Evolutionary conservation across 2,888 invertebrate genomes (phyloP), one percentile per base, ranked within the genome.

Genomic region (Carabus problematicus): DNA sequence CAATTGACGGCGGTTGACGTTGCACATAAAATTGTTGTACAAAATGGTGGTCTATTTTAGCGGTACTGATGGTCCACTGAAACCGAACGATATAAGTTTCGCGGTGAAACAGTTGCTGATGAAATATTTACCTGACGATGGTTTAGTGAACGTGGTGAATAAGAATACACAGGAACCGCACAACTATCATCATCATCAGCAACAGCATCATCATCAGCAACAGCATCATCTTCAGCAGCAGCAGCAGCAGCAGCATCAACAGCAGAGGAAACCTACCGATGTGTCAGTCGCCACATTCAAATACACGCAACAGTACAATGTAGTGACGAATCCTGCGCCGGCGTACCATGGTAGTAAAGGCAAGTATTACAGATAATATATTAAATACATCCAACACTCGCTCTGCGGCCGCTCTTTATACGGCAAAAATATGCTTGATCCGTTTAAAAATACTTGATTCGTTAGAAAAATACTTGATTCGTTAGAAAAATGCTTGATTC

Each of bases 71-170:
- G 55, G 45, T n/a, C 54, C 19, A 67, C 43, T 64, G 55, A 64
- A 70, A 62, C 76, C 79, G 45, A 77, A 76, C 9, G 85, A 86
- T 73, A 80, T 85, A 9, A 86, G 85, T 76, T 83, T 84, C 79
- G 84, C 83, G 43, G 86, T 87, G 74, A 84, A 85, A 75, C 84
- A 86, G 68, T 76, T 87, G 12, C 81, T 86, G 47, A 79, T 85
- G 80, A 87, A 87, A 73, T 87, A 87, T 76, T 77, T 86, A 49
- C 84, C 83, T 9, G 81, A 83, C 43, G 84, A 85, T 14, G 83
- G 85, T 72, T 74, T 85, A 45, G 72, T 78, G 71, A 76, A 82
- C 16, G 62, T 47, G 14, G 66, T 43, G 72, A 60, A 78, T 4
- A 71, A 74, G 6, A 66, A 70, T 12, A 75, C 75, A 61, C 71